Base-by-base conservation (phyloP, 2,888 invertebrate species). In the Clunio marinus region DNA sequence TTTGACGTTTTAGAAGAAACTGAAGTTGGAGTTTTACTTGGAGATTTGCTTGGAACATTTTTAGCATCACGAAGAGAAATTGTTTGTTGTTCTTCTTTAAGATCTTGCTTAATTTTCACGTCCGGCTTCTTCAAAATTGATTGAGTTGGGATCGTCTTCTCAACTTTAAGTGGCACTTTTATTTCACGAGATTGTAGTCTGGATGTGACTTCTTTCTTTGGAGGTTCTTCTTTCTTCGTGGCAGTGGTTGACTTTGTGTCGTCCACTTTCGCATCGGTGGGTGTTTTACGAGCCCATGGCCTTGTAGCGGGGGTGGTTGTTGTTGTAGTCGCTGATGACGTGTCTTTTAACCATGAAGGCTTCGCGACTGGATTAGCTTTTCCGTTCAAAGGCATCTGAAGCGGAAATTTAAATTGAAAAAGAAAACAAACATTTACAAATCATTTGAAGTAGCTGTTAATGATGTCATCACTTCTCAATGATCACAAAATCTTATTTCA, bases 51-150 rank as follows among this genome's bases (percentile, higher is more conserved):
- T 15, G 78, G 73, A n/a, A n/a, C n/a, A 66, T 74, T 75, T 22
- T 68, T 37, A 58, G 75, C 77, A 70, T 77, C 76, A 65, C 77
- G 76, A 70, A 77, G 69, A 74, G 75, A 68, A 13, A 24, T 2
- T 77, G 77, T 68, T 75, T 75, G 41, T 76, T 75, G 69, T 76
- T 73, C 78, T 71, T 74, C 68, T 70, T 77, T 75, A 71, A 77
- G 77, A 73, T 77, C 77, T 65, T 76, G 75, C 75, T 78, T 77
- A 73, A 76, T 77, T 75, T 76, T 74, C 62, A 75, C 76, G 72
- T 73, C 73, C 32, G 72, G 71, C 51, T 63, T 69, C 15, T 65
- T 74, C 7, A 73, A 51, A 32, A 73, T 70, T n/a, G 73, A 71
- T 51, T 71, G 73, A 15, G 71, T 69, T 75, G 15, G 24, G 4